Evolutionary conservation across 2,797 vertebrate genomes (phyloP), one percentile per base, ranked within the genome.

Genomic region (Mus minutoides): DNA sequence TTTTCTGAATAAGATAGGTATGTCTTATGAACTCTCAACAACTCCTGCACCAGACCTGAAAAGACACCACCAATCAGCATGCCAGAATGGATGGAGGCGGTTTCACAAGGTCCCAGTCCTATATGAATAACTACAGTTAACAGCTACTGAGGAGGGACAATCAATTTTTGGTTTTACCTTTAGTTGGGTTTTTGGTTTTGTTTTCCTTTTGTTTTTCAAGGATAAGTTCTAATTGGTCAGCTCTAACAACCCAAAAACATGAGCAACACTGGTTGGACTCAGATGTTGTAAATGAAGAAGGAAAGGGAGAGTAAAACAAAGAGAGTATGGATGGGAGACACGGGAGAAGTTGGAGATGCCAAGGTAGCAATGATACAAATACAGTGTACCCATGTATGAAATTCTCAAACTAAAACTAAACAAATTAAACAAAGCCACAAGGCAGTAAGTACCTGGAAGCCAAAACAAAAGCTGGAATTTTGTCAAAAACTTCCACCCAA

Each of bases 381-480:
- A 75, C 37, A 75, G 71, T 43, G 73, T 75, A 26, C 17, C 24
- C 3, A 2, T 75, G 22, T 26, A 43, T 12, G 11, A 75, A 43
- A 13, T 26, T 10, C 37, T 75, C 40, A 80, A 24, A 58, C 3
- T 11, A 58, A 80, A 79, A 21, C 34, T 54, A 54, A 78, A 22
- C 4, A 79, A 34, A 79, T 21, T 52, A n/a, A 22, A n/a, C 2
- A n/a, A 79, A 79, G 54, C 11, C 21, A 37, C 34, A 92, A 49
- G 56, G 13, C 76, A 93, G 82, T 52, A 75, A 90, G 54, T 13
- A 82, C 21, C 4, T 89, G 9, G 58, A 34, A 92, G 77, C 7
- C 54, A 83, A 46, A 94, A 78, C 22, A 78, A 87, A 96, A 92
- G 43, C n/a, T 82, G 79, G 58, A 91, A 67, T 75, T 73, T 37